A percentile compares a stretch with the other conserved stretches of the same genome.
Conservation (phyloP, 2,888 invertebrate genomes). For the Trachelus tabidus region DNA sequence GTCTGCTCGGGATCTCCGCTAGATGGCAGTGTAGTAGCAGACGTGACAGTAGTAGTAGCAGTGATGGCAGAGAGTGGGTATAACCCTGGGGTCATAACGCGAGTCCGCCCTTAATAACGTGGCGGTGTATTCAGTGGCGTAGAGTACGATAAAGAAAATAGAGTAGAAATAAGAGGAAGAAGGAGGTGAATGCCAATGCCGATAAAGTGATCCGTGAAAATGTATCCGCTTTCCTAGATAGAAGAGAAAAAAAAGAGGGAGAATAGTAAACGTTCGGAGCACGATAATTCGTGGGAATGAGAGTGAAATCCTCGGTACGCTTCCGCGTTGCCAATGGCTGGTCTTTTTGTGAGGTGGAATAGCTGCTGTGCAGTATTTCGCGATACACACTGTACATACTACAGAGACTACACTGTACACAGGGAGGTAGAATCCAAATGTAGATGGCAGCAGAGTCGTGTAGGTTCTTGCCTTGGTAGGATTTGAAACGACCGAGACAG, state of each 20-base stretch:
- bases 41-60: too few relatives aligned
- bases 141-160: neutral
- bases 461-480: neutral
- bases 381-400: neutral
- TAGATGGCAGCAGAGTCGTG: neutral
- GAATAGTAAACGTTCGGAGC: constrained; percentile 9
- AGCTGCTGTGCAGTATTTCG: neutral
- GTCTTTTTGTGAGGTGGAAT: neutral
- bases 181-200: constrained; percentile 3
- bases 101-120: neutral
- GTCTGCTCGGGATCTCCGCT: neutral
- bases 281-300: constrained; percentile 46
- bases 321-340: neutral
- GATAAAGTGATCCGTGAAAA: constrained; percentile 26
- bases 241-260: neutral
- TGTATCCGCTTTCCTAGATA: constrained; percentile 26
- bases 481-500: constrained; percentile 4
- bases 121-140: neutral
- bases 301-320: constrained; percentile 41
- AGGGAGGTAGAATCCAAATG: neutral
- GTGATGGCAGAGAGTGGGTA: neutral
- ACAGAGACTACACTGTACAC: neutral
- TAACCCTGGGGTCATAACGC: neutral
- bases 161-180: neutral
- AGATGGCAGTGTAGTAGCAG: neutral